Base-by-base conservation (phyloP, 2,888 invertebrate species). In the Drosophila kuntzei region DNA sequence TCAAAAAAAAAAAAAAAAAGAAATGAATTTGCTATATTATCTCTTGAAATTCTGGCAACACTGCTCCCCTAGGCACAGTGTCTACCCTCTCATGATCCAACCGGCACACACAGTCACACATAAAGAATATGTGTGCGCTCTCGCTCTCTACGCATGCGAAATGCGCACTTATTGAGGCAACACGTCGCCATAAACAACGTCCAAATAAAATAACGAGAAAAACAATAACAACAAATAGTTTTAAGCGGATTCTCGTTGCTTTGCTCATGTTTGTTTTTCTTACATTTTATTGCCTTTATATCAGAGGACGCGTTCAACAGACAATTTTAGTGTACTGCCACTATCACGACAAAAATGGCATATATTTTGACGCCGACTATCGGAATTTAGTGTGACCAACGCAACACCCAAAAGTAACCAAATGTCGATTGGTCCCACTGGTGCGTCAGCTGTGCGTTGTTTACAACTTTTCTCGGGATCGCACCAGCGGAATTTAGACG, bases 81-180 rank as follows among this genome's bases (percentile, higher is more conserved):
- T 16, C 44, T 34, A 12, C 67, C 63, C 51, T 41, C 57, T 29
- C 51, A 37, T 18, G 64, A 67, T 64, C 57, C 37, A 27, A 55
- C 44, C 55, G 54, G 41, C 34, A 41, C 34, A 18, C 49, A 44
- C 25, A n/a, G 14, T 2, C 44, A 27, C 14, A 44, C n/a, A 27
- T 2, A 47, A 34, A 34, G 20, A 27, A 27, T 39, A 29, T 32
- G 39, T 34, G 22, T 16, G 46, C 18, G 54, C 61, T 70, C 61
- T 58, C 61, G 67, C 61, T 58, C 57, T 47, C 53, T 47, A 60
- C 68, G 47, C 70, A 67, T 67, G 68, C 67, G 60, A 55, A 69
- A 60, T 69, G 69, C 68, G 61, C 70, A 69, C 39, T 60, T 66
- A 66, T 68, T 63, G 50, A 67, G 51, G 46, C 63, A 67, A 58